Conservation (phyloP, 2,888 invertebrate species). For the Torymus tubicola region DNA sequence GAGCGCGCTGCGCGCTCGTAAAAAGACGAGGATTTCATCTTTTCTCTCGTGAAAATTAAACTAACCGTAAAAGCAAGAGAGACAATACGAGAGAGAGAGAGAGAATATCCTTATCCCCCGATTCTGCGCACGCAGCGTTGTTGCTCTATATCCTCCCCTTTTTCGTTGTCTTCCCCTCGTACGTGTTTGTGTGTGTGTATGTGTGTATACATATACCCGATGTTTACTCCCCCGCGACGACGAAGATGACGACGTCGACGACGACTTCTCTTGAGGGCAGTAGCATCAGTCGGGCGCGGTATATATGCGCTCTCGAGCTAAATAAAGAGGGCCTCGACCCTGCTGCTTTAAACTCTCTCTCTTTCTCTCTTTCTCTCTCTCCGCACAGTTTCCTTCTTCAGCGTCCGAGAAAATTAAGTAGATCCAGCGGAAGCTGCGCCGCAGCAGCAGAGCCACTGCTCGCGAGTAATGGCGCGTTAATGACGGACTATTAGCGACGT, state of each 20-base stretch:
- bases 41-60: slow-evolving; percentile 25
- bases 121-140: no score
- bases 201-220: not conserved
- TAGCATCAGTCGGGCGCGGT: not conserved
- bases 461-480: slow-evolving; percentile 9
- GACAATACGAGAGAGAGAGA: not conserved
- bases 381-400: slow-evolving; percentile 42
- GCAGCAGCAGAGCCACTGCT: not conserved
- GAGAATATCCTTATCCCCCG: no score
- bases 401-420: slow-evolving; percentile 31
- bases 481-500: slow-evolving; percentile 38
- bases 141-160: no score
- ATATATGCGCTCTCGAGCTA: not conserved
- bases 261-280: slow-evolving; percentile 35
- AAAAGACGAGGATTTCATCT: not conserved
- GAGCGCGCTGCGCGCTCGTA: no score
- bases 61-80: slow-evolving; percentile 12
- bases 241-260: not conserved
- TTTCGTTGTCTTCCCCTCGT: no score
- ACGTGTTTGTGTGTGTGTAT: no score
- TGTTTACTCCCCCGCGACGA: slow-evolving; percentile 12
- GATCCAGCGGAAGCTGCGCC: slow-evolving; percentile 35
- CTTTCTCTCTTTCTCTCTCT: not conserved
- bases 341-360: no score
- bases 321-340: slow-evolving; percentile 48